These are phyloP conservation scores for Drosophila pseudoobscura DNA, from an alignment of 1,140 invertebrate genomes.

Conservation along the genomic window DNA sequence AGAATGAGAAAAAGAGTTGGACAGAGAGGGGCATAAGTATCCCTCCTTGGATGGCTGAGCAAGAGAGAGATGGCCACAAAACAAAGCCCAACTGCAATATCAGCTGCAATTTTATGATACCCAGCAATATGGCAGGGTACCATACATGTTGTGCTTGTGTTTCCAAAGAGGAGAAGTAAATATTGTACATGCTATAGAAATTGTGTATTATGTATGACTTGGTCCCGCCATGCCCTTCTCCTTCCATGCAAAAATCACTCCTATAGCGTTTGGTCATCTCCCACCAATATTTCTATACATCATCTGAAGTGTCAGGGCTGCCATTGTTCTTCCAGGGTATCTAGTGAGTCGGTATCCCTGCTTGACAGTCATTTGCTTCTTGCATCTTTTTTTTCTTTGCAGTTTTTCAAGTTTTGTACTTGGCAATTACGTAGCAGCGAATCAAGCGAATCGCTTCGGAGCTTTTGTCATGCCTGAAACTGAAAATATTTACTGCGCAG, in stretches of 20 bases:
- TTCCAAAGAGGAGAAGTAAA: too few species aligned
- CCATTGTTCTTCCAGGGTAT: too few species aligned
- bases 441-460: conserved; percentile 69
- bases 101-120: conserved; percentile 66
- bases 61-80: conserved; percentile 38
- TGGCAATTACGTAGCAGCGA: conserved; percentile 70
- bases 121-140: too few species aligned
- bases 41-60: neutral
- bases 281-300: too few species aligned
- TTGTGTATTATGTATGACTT: too few species aligned
- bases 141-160: too few species aligned
- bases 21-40: neutral
- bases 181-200: too few species aligned
- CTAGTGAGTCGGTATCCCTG: too few species aligned
- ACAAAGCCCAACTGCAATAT: conserved; percentile 49
- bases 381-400: conserved; percentile 15
- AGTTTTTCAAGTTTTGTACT: conserved; percentile 68
- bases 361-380: neutral
- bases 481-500: conserved; percentile 69
- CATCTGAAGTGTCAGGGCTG: too few species aligned
- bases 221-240: too few species aligned
- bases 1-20: neutral
- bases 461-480: conserved; percentile 67
- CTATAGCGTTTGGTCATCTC: too few species aligned
- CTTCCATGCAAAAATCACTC: too few species aligned